Conservation (phyloP, 2,797 vertebrate genomes). For the Lepilemur ruficaudatus region DNA sequence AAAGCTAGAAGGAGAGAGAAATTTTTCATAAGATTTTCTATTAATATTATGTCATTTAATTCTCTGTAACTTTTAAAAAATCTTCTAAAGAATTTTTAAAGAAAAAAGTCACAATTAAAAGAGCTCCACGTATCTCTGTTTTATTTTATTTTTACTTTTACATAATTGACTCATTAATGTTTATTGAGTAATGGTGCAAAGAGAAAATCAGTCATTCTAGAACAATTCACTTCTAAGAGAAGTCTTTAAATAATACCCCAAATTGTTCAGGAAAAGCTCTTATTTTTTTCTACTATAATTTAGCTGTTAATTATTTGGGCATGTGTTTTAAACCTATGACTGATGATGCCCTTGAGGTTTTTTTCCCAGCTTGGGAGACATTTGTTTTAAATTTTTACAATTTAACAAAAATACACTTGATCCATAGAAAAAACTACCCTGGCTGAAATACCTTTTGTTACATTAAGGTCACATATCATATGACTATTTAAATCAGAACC, state of each 20-base stretch:
- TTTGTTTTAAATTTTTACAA: conserved; percentile 81
- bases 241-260: conserved; percentile 55
- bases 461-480: conserved; percentile 77
- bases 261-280: conserved; percentile 49
- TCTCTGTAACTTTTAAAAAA: neutral
- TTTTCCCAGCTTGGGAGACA: conserved; percentile 56
- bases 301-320: conserved; percentile 73
- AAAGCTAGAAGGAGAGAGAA: neutral
- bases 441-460: conserved; percentile 69
- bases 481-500: conserved; percentile 82
- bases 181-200: conserved; percentile 47
- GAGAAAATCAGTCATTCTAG: conserved; percentile 56
- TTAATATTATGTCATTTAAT: neutral
- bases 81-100: neutral
- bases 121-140: neutral
- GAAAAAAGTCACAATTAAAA: neutral
- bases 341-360: conserved; percentile 60
- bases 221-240: conserved; percentile 56
- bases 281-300: conserved; percentile 52
- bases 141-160: conserved; percentile 59
- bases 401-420: conserved; percentile 76
- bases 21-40: neutral
- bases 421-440: conserved; percentile 68
- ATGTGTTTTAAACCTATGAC: conserved; percentile 62
- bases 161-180: conserved; percentile 59